Conservation (phyloP, 1,140 invertebrate species). For the Macrosteles quadrilineatus region DNA sequence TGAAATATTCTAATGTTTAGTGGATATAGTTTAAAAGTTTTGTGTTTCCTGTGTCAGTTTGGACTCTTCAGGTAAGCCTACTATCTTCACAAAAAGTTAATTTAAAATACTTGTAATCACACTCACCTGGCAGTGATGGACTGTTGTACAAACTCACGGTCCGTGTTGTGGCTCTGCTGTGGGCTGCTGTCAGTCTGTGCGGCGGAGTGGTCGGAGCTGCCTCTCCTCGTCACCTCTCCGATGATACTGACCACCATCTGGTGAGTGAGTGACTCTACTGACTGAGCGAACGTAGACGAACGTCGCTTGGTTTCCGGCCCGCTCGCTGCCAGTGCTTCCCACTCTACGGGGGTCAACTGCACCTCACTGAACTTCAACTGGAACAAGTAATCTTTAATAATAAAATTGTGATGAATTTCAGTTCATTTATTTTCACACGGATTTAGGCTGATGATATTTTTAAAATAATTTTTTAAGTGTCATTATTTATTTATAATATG, state of each 20-base stretch:
- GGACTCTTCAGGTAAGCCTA: no score
- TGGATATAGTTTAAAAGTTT: no score
- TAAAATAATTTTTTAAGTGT: no score
- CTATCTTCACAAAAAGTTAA: no score
- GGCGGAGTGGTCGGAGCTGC: conserved; percentile 40
- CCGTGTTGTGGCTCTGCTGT: background rate
- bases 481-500: no score
- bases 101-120: no score
- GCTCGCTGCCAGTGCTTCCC: conserved; percentile 30
- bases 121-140: conserved; percentile 25
- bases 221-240: conserved; percentile 52
- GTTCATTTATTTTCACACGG: no score
- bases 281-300: conserved; percentile 31
- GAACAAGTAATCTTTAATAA: background rate
- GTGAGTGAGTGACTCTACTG: conserved; percentile 55
- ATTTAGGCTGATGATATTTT: no score
- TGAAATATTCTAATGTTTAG: no score
- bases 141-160: conserved; percentile 13
- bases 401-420: no score
- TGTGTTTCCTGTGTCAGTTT: no score
- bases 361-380: conserved; percentile 35
- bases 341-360: conserved; percentile 35
- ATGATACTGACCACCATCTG: conserved; percentile 57
- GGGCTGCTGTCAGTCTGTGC: background rate
- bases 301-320: conserved; percentile 20